A percentile compares a stretch with the other conserved stretches of the same genome.
Evolutionary conservation across 2,888 invertebrate genomes (phyloP).

Genomic region (Papilio protenor): DNA sequence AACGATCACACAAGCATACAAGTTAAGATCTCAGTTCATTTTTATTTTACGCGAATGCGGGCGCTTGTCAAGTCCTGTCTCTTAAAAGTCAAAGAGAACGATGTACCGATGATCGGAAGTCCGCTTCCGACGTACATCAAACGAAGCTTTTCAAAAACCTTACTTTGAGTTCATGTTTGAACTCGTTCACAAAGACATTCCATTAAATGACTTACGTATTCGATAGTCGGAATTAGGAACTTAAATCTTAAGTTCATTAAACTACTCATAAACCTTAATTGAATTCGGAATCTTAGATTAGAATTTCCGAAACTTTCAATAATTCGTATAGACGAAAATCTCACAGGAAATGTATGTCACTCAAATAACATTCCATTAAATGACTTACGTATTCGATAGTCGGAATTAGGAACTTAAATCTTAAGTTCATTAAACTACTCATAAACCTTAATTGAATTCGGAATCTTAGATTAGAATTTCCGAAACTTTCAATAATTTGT

Average conservation of each 20-base stretch:
- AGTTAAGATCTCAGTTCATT: neutral
- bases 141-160: constrained; percentile 11
- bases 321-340: neutral
- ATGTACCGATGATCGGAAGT: constrained; percentile 29
- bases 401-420: neutral
- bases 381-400: neutral
- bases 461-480: constrained; percentile 5
- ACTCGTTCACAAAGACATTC: constrained; percentile 13
- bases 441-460: neutral
- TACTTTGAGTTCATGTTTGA: neutral
- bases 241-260: neutral
- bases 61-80: neutral
- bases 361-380: constrained; percentile 16
- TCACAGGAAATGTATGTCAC: neutral
- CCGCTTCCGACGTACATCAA: constrained; percentile 27
- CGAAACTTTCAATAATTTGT: neutral
- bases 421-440: neutral
- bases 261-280: constrained; percentile 3
- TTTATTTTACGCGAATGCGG: neutral
- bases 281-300: neutral
- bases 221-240: neutral
- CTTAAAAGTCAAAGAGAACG: neutral
- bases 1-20: neutral
- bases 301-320: neutral
- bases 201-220: neutral